Conservation (phyloP, 2,888 invertebrate species). For the Tubulanus polymorphus region DNA sequence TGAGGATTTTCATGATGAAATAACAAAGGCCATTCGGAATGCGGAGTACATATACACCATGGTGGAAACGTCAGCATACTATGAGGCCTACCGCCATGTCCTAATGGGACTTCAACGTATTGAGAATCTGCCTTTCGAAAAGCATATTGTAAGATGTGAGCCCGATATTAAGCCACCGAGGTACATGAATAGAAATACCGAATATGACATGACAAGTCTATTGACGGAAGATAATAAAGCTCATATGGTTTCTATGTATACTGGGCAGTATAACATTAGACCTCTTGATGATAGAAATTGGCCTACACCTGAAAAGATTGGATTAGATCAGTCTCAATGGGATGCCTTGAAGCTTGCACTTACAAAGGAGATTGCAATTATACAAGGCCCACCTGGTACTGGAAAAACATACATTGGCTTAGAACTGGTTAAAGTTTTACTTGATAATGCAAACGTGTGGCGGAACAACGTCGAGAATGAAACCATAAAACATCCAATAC, state of each 20-base stretch:
- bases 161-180: conserved; percentile 24
- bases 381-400: conserved; percentile 74
- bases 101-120: conserved; percentile 64
- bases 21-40: conserved; percentile 49
- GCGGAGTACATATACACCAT: conserved; percentile 50
- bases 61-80: conserved; percentile 72
- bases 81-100: conserved; percentile 73
- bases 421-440: conserved; percentile 64
- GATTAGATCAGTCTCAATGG: conserved; percentile 39
- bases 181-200: conserved; percentile 21
- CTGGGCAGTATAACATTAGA: neutral
- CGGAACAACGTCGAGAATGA: conserved; percentile 21
- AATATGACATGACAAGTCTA: neutral
- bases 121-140: conserved; percentile 27
- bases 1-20: conserved; percentile 13
- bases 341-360: conserved; percentile 40
- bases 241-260: neutral
- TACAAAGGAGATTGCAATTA: conserved; percentile 44
- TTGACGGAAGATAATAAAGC: neutral
- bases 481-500: conserved; percentile 38
- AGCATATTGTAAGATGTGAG: conserved; percentile 26
- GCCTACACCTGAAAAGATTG: conserved; percentile 32
- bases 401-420: conserved; percentile 80
- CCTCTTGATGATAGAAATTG: conserved; percentile 21
- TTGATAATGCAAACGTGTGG: conserved; percentile 60